Base-by-base conservation (phyloP, 2,888 invertebrate genomes). In the Hesperia comma region DNA sequence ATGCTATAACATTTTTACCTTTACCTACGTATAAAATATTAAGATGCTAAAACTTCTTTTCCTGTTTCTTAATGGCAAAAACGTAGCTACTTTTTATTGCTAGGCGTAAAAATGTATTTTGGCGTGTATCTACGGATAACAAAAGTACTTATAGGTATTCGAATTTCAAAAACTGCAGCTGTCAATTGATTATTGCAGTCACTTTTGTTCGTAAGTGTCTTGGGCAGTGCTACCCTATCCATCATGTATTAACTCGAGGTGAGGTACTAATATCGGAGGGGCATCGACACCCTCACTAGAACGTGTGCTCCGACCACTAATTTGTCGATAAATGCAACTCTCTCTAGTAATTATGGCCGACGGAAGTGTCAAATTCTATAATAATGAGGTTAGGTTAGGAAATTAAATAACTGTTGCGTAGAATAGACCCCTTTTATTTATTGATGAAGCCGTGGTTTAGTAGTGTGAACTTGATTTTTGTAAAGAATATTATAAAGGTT, bases 191-290 rank as follows among this genome's bases (percentile, higher is more conserved):
- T 49, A 49, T 12, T n/a, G 19, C 4, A 49, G 76, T 46, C 53
- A 55, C 56, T 63, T 56, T 56, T 66, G 5, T 63, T 3, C 15
- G 5, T 70, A 67, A 69, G 64, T 62, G 41, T 51, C 70, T 71
- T 71, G 68, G 57, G 51, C 64, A 64, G 51, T 68, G n/a, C 46
- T 49, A 63, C 77, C 75, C 74, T 73, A 74, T 74, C 69, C 72
- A 68, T 54, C 55, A 71, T 74, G 26, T 4, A 26, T 26, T 86
- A 88, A 85, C 84, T 81, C 76, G 86, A 86, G 90, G 90, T 91
- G 89, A 90, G 84, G 79, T 79, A 82, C 82, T 89, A 88, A 88
- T 87, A 84, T 85, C 81, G 83, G 89, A 74, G 75, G 82, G 82
- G 80, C 74, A 53, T 37, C 51, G 33, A 75, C 80, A 77, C 84